These are phyloP conservation scores for Galeopterus variegatus DNA, from an alignment of 2,113 vertebrate genomes.

Conservation along the genomic window DNA sequence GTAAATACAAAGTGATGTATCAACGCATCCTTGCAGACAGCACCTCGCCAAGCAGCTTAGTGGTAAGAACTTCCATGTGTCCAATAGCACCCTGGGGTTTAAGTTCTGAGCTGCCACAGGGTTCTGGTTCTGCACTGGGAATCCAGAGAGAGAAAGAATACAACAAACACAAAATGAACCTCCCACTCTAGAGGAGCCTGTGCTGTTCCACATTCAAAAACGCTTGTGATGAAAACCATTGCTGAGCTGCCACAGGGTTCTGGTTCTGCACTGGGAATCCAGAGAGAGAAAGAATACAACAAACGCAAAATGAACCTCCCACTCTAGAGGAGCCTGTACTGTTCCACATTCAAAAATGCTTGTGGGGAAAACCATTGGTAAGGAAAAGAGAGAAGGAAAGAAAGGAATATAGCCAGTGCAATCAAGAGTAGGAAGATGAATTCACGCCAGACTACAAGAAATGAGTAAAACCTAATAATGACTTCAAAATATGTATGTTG, in stretches of 20 bases:
- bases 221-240: not conserved
- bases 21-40: not conserved
- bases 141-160: not conserved
- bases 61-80: not conserved
- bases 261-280: not conserved
- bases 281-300: not conserved
- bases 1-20: not conserved
- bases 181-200: not conserved
- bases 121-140: not conserved
- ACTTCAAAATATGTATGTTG: not conserved
- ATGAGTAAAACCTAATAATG: not conserved
- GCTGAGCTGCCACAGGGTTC: too few relatives aligned
- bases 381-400: slow-evolving; percentile 4
- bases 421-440: not conserved
- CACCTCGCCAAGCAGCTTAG: not conserved
- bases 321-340: not conserved
- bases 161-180: not conserved
- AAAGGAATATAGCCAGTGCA: not conserved
- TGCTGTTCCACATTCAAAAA: not conserved
- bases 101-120: not conserved
- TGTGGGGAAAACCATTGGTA: not conserved
- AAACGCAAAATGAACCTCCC: not conserved
- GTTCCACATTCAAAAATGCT: slow-evolving; percentile 1
- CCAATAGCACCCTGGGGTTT: not conserved
- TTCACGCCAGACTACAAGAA: slow-evolving; percentile 13